Evolutionary conservation across 2,797 vertebrate genomes (phyloP).

Genomic region (Eospalax fontanierii): DNA sequence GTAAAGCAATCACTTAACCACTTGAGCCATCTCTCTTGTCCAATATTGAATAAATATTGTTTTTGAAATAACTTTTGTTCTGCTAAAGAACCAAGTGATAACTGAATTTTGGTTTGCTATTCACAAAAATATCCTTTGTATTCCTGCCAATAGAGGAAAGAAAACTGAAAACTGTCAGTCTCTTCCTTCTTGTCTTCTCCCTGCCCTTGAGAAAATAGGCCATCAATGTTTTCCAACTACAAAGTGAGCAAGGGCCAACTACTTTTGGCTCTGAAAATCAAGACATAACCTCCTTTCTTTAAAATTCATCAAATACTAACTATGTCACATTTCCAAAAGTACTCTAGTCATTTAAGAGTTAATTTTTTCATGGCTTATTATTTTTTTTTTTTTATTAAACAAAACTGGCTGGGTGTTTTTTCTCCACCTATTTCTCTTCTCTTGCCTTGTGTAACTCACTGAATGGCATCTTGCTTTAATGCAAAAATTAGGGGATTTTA

Average conservation of each 20-base stretch:
- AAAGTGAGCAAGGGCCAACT: constrained; percentile 12
- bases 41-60: constrained; percentile 23
- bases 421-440: not conserved
- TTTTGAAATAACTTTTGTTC: constrained; percentile 45
- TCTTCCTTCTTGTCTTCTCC: constrained; percentile 25
- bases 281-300: not conserved
- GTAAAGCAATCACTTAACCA: no score
- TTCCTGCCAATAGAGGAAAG: constrained; percentile 32
- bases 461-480: not conserved
- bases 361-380: constrained; percentile 32
- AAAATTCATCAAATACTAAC: not conserved
- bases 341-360: constrained; percentile 43
- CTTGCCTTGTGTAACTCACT: not conserved
- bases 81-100: constrained; percentile 48
- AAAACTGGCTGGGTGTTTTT: constrained; percentile 14
- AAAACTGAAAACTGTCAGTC: constrained; percentile 10
- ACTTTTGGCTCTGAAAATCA: not conserved
- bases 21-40: not conserved
- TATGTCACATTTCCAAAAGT: not conserved
- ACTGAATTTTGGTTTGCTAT: constrained; percentile 55
- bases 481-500: constrained; percentile 1
- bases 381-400: constrained; percentile 23
- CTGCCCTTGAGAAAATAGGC: constrained; percentile 16
- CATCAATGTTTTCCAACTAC: constrained; percentile 1
- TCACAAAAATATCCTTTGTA: constrained; percentile 49